Evolutionary conservation across 2,888 invertebrate genomes (phyloP), one percentile per base, ranked within the genome.

Genomic region (Pardosa pseudoannulata): DNA sequence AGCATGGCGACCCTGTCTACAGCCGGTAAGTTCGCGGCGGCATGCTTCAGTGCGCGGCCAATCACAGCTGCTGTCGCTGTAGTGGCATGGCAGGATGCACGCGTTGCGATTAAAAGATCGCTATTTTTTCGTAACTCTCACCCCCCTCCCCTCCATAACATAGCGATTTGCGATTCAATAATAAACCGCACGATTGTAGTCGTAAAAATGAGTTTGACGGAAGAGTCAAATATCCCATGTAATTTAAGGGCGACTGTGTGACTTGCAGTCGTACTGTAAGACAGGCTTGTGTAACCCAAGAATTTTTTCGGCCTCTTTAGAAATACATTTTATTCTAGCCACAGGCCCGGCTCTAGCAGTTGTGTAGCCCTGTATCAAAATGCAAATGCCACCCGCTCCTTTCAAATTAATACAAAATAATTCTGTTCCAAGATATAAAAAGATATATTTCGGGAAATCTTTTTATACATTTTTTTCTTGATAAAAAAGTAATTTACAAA

Each of bases 11-110:
- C 32, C 36, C 36, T 39, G 27, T 6, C 41, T 2, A 19, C 39
- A 39, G 41, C 70, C 70, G 39, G 70, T 27, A 41, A 70, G 70
- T 70, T 70, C 39, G 74, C 62, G 74, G 62, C 39, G 81, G 81
- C 68, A 74, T 68, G 81, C 74, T 81, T 31, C 56, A 68, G 31
- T 81, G 81, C 36, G 29, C 74, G 67, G 81, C 81, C 81, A 75
- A 75, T 80, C 80, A 74, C 74, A 81, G 74, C 74, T 79, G 79
- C 71, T 11, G 70, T 70, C 31, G 27, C 32, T 27, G 70, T 70
- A 16, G 70, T 70, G 70, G 41, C 23, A 70, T 70, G 70, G 70
- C 70, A 70, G 70, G 70, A 70, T 70, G 70, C 68, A 68, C 39
- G 68, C 68, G 68, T 39, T 68, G 36, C 70, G 74, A 74, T 75